Evolutionary conservation across 2,797 vertebrate species (phyloP).

Genomic region (Malacoraja senta): DNA sequence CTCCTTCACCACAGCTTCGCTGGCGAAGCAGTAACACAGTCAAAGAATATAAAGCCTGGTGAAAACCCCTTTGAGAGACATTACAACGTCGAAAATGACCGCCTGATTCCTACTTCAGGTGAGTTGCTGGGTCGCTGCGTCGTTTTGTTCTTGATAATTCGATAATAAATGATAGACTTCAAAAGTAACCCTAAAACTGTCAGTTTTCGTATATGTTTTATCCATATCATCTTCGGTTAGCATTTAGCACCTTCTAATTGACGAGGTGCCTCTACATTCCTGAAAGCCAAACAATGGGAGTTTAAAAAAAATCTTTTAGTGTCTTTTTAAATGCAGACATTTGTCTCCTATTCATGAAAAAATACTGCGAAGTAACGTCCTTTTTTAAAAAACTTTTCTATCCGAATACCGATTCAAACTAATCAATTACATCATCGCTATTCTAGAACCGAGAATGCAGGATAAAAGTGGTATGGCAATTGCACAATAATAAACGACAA

Average conservation of each 20-base stretch:
- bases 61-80: conserved; percentile 14
- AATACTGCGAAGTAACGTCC: conserved; percentile 3
- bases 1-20: conserved; percentile 10
- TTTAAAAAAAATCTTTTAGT: too few relatives aligned
- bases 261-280: not conserved
- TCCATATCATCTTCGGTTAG: not conserved
- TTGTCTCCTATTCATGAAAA: not conserved
- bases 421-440: conserved; percentile 25
- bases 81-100: not conserved
- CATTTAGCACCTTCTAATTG: not conserved
- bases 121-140: not conserved
- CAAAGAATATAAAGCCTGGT: not conserved
- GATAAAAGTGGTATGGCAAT: not conserved
- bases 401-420: conserved; percentile 20
- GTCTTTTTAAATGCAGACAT: not conserved
- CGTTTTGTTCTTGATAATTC: not conserved
- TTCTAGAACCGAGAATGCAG: conserved; percentile 18
- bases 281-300: not conserved
- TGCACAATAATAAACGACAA: conserved; percentile 22
- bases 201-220: not conserved
- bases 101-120: conserved; percentile 6
- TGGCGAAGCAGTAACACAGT: conserved; percentile 3
- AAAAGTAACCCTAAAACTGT: not conserved
- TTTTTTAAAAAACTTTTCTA: not conserved
- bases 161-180: not conserved